Evolutionary conservation across 2,888 invertebrate species (phyloP).

Genomic region (Cabera pusaria): DNA sequence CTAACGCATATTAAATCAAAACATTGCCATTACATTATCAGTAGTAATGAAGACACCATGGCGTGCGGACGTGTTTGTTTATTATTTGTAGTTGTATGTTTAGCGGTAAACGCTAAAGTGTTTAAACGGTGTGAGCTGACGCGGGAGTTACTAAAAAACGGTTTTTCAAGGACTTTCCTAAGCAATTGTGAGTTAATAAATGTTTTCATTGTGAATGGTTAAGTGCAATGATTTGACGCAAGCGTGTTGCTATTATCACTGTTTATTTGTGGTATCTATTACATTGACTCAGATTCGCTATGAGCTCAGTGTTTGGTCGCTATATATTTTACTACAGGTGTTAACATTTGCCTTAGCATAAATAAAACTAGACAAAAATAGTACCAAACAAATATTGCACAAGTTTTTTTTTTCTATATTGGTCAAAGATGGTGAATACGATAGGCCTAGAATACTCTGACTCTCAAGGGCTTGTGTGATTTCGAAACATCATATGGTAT

Average conservation of each 20-base stretch:
- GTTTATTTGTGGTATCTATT: too few species aligned
- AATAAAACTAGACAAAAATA: too few species aligned
- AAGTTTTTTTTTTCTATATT: too few species aligned
- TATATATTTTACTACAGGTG: too few species aligned
- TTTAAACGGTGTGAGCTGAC: constrained; percentile 87
- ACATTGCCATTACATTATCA: constrained; percentile 38
- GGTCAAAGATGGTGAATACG: too few species aligned
- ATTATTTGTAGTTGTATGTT: constrained; percentile 45
- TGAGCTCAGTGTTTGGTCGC: too few species aligned
- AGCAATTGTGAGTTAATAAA: constrained; percentile 86
- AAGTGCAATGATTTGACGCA: not conserved
- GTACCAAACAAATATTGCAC: too few species aligned
- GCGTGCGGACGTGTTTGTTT: constrained; percentile 50
- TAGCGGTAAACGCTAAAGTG: constrained; percentile 73
- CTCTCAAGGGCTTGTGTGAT: too few species aligned
- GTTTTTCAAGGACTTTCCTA: constrained; percentile 86
- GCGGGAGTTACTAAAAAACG: constrained; percentile 84
- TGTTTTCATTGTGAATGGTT: constrained; percentile 8
- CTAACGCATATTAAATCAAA: constrained; percentile 41
- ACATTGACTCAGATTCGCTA: too few species aligned
- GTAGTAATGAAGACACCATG: constrained; percentile 53
- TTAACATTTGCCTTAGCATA: too few species aligned
- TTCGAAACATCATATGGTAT: too few species aligned
- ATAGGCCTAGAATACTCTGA: too few species aligned
- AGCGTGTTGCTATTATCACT: not conserved